Base-by-base conservation (phyloP, 2,888 invertebrate genomes). In the Callosobruchus maculatus region DNA sequence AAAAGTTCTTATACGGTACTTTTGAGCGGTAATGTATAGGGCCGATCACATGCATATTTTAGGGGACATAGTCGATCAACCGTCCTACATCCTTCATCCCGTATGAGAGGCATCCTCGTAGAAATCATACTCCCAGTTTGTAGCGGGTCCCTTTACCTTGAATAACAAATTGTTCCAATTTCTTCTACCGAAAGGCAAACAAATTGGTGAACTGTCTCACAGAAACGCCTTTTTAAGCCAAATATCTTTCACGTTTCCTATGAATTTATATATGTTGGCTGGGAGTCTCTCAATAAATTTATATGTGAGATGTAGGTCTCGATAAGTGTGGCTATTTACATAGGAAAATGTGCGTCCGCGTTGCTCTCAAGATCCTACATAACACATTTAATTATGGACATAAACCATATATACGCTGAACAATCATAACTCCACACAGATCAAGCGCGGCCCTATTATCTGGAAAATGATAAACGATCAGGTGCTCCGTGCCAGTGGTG, bases 341-440 rank as follows among this genome's bases (percentile, higher is more conserved):
- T 68, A 68, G 22, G 68, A 20, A 68, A 68, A 68, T 18, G 49
- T 49, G 49, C 49, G 49, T 49, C 49, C 18, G 18, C 18, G 49
- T 49, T 49, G 49, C 68, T 9, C 68, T 18, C 5, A 5, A 68
- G 21, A 21, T 21, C 22, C 68, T 21, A 68, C 22, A 22, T 68
- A 68, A 68, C 68, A 20, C 68, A 20, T 68, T 68, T 68, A 68
- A 68, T 68, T 68, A 68, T 68, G 68, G 68, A 68, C 68, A 68
- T 68, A 68, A 68, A 68, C 68, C 68, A 68, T 68, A 68, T 68
- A 68, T 68, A 68, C 68, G 68, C 68, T 18, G 68, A 68, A 22
- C 68, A 68, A 68, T 68, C 22, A 22, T 68, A 68, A 68, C 22
- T 68, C 22, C 68, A 68, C 68, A 68, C 21, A 68, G 68, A 68